A percentile compares a stretch with the other conserved stretches of the same genome.
These are phyloP conservation scores for Glaucomys volans DNA, from an alignment of 2,113 vertebrate species.

Conservation along the genomic window DNA sequence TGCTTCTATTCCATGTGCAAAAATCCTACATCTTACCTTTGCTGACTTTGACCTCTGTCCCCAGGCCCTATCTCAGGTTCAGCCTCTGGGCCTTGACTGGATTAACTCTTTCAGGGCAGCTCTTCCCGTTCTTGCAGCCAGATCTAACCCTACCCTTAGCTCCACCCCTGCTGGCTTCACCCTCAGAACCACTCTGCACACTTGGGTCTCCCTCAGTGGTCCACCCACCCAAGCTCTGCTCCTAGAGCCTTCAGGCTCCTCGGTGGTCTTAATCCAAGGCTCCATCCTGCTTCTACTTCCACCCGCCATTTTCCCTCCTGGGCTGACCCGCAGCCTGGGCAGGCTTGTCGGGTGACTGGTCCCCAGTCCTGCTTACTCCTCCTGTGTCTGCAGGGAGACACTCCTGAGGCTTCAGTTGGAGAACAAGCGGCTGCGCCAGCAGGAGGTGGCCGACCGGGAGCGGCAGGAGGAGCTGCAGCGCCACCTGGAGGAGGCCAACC, in stretches of 20 bases:
- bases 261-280: neutral
- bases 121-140: neutral
- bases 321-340: neutral
- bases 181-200: too few species aligned
- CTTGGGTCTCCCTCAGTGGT: neutral
- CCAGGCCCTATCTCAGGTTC: neutral
- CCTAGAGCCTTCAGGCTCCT: accelerated
- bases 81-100: neutral
- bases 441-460: conserved; percentile 90
- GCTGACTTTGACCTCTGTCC: neutral
- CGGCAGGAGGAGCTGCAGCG: conserved; percentile 88
- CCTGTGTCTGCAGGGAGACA: conserved; percentile 88
- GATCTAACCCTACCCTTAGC: neutral
- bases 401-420: conserved; percentile 92
- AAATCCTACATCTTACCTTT: neutral
- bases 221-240: neutral
- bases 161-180: neutral
- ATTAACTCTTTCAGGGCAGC: neutral
- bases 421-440: conserved; percentile 93
- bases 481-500: conserved; percentile 91
- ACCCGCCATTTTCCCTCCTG: neutral
- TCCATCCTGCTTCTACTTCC: neutral
- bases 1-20: neutral
- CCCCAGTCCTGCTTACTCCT: neutral
- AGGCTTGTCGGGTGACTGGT: neutral